Percentiles rank a stretch among this genome's conserved stretches.
phyloP scores from a whole-genome alignment of 2,113 vertebrate genomes.

The Geothlypis trichas region DNA sequence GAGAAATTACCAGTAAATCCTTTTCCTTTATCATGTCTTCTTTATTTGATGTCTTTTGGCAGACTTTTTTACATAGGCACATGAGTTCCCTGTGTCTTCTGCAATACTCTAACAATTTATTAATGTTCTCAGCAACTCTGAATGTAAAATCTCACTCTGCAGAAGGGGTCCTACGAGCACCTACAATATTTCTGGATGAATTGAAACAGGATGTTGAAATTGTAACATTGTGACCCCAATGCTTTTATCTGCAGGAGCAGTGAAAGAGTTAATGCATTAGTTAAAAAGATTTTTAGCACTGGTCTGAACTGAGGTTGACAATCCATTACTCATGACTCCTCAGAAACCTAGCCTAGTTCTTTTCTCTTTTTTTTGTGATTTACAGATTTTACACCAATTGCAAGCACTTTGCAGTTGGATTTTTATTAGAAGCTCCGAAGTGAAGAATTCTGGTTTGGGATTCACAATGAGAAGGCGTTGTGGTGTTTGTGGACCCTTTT shows the following conservation, averaged over 20 bases:
- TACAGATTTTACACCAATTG: conserved; percentile 36
- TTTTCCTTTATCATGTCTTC: neutral
- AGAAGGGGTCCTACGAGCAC: neutral
- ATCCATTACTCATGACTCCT: conserved; percentile 52
- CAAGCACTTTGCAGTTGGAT: conserved; percentile 43
- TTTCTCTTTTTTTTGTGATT: conserved; percentile 30
- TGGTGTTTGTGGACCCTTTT: conserved; percentile 9
- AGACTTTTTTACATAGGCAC: neutral
- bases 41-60: neutral
- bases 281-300: conserved; percentile 25
- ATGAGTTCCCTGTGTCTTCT: neutral
- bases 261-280: conserved; percentile 59
- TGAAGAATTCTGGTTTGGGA: conserved; percentile 15
- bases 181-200: neutral
- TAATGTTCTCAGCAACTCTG: neutral
- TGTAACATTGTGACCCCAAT: neutral
- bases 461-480: neutral
- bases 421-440: neutral
- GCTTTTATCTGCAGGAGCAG: conserved; percentile 45
- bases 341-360: conserved; percentile 21
- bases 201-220: conserved; percentile 13
- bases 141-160: neutral
- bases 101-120: neutral
- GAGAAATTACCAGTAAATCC: neutral
- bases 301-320: conserved; percentile 33